These are phyloP conservation scores for Aspidapion aeneum DNA, from an alignment of 2,888 invertebrate genomes.

Conservation along the genomic window DNA sequence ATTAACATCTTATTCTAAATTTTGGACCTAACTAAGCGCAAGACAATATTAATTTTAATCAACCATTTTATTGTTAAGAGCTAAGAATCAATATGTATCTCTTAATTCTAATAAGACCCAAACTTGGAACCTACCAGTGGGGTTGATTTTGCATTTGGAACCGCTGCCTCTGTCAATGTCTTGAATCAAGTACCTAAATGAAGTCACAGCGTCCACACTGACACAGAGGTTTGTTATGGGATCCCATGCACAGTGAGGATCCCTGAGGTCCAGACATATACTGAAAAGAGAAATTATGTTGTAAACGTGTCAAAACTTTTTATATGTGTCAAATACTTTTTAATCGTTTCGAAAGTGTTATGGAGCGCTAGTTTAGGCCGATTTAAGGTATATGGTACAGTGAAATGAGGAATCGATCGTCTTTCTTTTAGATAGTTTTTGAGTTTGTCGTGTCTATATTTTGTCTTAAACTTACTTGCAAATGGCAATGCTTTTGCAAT, in stretches of 20 bases:
- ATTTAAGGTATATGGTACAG: too few species aligned
- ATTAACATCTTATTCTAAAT: too few species aligned
- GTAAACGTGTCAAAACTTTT: too few species aligned
- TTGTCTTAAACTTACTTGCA: conserved; percentile 67
- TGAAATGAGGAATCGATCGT: too few species aligned
- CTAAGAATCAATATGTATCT: not conserved
- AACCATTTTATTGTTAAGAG: too few species aligned
- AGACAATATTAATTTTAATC: too few species aligned
- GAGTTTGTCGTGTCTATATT: too few species aligned
- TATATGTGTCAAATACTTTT: too few species aligned
- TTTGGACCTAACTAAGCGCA: too few species aligned
- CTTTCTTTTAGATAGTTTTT: too few species aligned
- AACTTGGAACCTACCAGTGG: conserved; percentile 15
- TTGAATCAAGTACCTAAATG: conserved; percentile 56
- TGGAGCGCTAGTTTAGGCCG: too few species aligned
- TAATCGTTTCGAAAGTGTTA: too few species aligned
- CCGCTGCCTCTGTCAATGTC: conserved; percentile 69
- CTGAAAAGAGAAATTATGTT: conserved; percentile 52
- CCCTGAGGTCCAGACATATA: conserved; percentile 87
- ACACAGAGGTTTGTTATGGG: conserved; percentile 56
- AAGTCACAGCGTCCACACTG: conserved; percentile 49
- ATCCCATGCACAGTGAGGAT: conserved; percentile 98
- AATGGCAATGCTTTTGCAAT: conserved; percentile 66
- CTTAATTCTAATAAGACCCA: not conserved
- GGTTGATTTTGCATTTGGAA: conserved; percentile 47